These are phyloP conservation scores for Notechis scutatus DNA, from an alignment of 2,113 vertebrate species.

Conservation along the genomic window DNA sequence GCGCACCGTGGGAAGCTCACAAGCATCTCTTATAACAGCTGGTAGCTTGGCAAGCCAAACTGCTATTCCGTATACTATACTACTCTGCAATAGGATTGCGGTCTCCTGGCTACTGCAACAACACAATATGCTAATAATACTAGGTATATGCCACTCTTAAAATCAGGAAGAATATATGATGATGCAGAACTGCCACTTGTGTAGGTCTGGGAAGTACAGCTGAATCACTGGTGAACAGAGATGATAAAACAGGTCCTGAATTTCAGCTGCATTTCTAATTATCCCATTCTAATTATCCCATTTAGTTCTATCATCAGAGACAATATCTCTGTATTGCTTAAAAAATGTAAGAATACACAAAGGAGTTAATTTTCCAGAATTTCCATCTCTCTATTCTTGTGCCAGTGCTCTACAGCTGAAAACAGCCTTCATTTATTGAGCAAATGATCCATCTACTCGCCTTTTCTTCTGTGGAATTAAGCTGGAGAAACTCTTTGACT, in stretches of 20 bases:
- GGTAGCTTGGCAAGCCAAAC: not conserved
- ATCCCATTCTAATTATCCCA: not conserved
- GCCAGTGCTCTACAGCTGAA: not conserved
- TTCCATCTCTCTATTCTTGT: not conserved
- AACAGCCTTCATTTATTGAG: not conserved
- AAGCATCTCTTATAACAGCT: not conserved
- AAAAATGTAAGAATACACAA: not conserved
- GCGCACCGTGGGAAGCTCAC: not conserved
- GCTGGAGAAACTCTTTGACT: not conserved
- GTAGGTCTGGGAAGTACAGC: not conserved
- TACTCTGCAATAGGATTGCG: not conserved
- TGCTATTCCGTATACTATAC: not conserved
- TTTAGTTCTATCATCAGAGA: not conserved
- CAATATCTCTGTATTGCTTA: not conserved
- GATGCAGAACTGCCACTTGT: not conserved
- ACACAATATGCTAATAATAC: not conserved
- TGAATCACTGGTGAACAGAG: not conserved
- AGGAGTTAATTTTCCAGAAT: not conserved
- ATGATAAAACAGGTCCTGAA: not conserved
- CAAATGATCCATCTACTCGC: not conserved
- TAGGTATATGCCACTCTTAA: not conserved
- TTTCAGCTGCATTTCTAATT: not conserved
- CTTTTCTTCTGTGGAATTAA: not conserved
- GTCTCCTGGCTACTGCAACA: not conserved
- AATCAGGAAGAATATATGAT: not conserved